Evolutionary conservation across 2,888 invertebrate species (phyloP).

Genomic region (Arctia plantaginis): DNA sequence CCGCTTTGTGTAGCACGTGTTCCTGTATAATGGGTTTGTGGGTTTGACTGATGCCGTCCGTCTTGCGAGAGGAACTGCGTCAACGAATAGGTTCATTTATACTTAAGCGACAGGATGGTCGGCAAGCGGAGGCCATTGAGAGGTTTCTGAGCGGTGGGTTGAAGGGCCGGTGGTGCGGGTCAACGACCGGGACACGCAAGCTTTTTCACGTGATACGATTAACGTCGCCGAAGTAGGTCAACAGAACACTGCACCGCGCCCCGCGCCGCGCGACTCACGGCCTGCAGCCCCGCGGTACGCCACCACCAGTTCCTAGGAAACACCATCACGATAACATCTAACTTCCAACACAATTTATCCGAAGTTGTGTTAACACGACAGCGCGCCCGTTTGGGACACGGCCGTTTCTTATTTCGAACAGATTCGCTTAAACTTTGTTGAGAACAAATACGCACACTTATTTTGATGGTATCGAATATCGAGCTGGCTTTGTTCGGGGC

Average conservation of each 20-base stretch:
- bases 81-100: background rate
- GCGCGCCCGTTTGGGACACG: constrained; percentile 9
- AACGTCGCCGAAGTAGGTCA: constrained; percentile 74
- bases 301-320: constrained; percentile 16
- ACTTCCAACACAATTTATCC: constrained; percentile 22
- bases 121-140: constrained; percentile 1
- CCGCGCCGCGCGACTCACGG: constrained; percentile 33
- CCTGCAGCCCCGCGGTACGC: constrained; percentile 40
- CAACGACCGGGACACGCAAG: constrained; percentile 75
- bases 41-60: background rate
- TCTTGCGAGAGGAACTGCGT: background rate
- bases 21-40: background rate
- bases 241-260: constrained; percentile 66
- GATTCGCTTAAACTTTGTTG: constrained; percentile 22
- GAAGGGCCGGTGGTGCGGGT: constrained; percentile 56
- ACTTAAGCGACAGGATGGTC: constrained; percentile 4
- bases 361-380: constrained; percentile 16
- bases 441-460: constrained; percentile 15
- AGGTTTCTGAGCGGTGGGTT: constrained; percentile 21
- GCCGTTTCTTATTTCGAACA: constrained; percentile 22
- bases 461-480: constrained; percentile 20
- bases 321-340: constrained; percentile 26
- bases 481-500: constrained; percentile 17
- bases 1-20: background rate
- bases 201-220: constrained; percentile 79